Evolutionary conservation across 2,888 invertebrate genomes (phyloP).

Genomic region (Panzeria rudis): DNA sequence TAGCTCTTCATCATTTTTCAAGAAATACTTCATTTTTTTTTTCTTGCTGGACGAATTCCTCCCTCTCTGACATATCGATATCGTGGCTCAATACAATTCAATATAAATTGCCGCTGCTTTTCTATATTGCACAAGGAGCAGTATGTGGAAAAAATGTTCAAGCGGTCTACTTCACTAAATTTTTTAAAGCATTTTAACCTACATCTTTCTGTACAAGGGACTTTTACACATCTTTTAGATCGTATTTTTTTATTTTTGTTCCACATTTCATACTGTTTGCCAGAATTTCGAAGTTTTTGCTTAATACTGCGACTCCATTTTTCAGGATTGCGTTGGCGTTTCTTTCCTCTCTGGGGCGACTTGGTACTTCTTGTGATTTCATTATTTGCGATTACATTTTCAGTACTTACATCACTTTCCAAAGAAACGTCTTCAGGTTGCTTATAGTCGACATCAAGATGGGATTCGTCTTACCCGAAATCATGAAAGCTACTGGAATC

Average conservation of each 20-base stretch:
- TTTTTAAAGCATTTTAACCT: slow-evolving; percentile 45
- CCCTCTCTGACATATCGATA: slow-evolving; percentile 39
- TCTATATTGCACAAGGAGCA: slow-evolving; percentile 44
- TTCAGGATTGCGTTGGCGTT: slow-evolving; percentile 26
- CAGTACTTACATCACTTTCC: slow-evolving; percentile 40
- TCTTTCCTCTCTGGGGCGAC: slow-evolving; percentile 30
- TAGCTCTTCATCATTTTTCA: slow-evolving; percentile 35
- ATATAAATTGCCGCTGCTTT: slow-evolving; percentile 47
- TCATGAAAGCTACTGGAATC: slow-evolving; percentile 22
- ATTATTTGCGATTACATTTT: slow-evolving; percentile 45
- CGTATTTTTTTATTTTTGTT: slow-evolving; percentile 43
- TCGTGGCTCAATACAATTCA: slow-evolving; percentile 36
- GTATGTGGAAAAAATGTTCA: slow-evolving; percentile 42
- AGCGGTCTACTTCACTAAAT: slow-evolving; percentile 42
- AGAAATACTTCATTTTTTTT: slow-evolving; percentile 40
- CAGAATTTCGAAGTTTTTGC: slow-evolving; percentile 39
- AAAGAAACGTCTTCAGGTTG: slow-evolving; percentile 38
- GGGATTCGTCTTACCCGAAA: slow-evolving; percentile 34
- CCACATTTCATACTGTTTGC: slow-evolving; percentile 45
- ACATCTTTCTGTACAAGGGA: slow-evolving; percentile 39
- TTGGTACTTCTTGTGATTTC: slow-evolving; percentile 32
- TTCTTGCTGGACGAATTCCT: slow-evolving; percentile 36
- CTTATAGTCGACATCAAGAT: slow-evolving; percentile 34
- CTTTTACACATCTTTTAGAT: slow-evolving; percentile 49
- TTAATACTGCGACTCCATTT: slow-evolving; percentile 42